These are phyloP conservation scores for Halotydeus destructor DNA, from an alignment of 1,140 invertebrate species.

Conservation along the genomic window DNA sequence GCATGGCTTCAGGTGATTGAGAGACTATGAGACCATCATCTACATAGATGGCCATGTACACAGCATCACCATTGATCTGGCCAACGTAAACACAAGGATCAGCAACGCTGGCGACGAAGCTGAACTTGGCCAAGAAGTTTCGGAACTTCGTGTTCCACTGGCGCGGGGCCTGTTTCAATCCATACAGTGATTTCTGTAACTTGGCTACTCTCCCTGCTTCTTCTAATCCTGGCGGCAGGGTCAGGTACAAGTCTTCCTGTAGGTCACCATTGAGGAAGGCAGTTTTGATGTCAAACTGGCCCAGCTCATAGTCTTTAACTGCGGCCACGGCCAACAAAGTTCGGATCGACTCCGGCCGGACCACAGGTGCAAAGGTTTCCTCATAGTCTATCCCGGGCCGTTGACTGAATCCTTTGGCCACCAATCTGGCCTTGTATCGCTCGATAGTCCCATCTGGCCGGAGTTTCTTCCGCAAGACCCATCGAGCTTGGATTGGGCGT, in stretches of 20 bases:
- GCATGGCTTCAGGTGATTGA: background rate
- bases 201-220: background rate
- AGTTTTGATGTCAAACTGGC: conserved; percentile 21
- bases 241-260: conserved; percentile 24
- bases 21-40: conserved; percentile 12
- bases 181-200: conserved; percentile 1
- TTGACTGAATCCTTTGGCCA: conserved; percentile 11
- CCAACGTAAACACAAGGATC: conserved; percentile 7
- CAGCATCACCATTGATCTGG: background rate
- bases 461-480: conserved; percentile 13
- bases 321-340: conserved; percentile 20
- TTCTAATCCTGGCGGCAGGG: conserved; percentile 19
- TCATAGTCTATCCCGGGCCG: conserved; percentile 9
- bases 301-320: conserved; percentile 17
- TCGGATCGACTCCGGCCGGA: conserved; percentile 20
- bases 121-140: background rate
- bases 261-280: conserved; percentile 23
- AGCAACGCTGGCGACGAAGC: conserved; percentile 3
- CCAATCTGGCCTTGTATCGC: conserved; percentile 11
- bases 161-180: conserved; percentile 1
- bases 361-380: conserved; percentile 17
- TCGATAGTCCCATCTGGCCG: conserved; percentile 9
- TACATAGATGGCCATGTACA: conserved; percentile 10
- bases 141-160: conserved; percentile 4
- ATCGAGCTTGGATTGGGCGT: conserved; percentile 7